A percentile compares a stretch with the other conserved stretches of the same genome.
Evolutionary conservation across 1,140 invertebrate species (phyloP).

Genomic region (Batillaria attramentaria): DNA sequence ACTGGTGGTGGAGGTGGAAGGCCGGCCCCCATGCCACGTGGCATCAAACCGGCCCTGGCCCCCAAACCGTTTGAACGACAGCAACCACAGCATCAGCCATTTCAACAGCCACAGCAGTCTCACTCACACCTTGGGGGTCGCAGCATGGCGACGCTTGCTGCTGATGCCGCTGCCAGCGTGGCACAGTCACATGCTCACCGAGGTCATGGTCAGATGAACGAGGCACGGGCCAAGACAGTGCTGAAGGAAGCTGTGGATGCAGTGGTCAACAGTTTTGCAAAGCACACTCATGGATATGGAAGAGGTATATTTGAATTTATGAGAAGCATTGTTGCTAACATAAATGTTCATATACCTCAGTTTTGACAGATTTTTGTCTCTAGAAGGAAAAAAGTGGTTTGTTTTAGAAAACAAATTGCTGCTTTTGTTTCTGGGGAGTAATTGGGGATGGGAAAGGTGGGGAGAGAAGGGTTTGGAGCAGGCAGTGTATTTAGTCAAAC

Average conservation of each 20-base stretch:
- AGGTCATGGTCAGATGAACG: conserved; percentile 53
- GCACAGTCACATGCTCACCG: conserved; percentile 32
- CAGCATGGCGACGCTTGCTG: conserved; percentile 41
- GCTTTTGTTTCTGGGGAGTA: background rate
- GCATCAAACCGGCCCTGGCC: conserved; percentile 15
- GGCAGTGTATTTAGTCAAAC: too few species aligned
- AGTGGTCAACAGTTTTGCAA: conserved; percentile 85
- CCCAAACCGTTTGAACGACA: conserved; percentile 18
- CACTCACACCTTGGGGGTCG: conserved; percentile 29
- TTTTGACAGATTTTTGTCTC: background rate
- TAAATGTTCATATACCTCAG: background rate
- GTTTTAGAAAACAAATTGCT: background rate
- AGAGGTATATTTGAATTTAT: conserved; percentile 79
- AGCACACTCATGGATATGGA: conserved; percentile 84
- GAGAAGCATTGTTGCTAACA: background rate
- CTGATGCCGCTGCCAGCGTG: conserved; percentile 44
- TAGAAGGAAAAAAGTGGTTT: background rate
- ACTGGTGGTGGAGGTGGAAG: conserved; percentile 18
- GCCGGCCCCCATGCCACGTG: conserved; percentile 23
- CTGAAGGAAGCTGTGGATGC: conserved; percentile 84
- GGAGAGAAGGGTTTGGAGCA: too few species aligned
- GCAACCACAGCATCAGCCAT: conserved; percentile 12
- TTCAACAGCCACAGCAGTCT: too few species aligned
- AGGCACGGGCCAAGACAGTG: conserved; percentile 76
- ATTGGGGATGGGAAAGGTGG: too few species aligned